These are phyloP conservation scores for Epicampocera succincta DNA, from an alignment of 2,888 invertebrate species.

Conservation along the genomic window DNA sequence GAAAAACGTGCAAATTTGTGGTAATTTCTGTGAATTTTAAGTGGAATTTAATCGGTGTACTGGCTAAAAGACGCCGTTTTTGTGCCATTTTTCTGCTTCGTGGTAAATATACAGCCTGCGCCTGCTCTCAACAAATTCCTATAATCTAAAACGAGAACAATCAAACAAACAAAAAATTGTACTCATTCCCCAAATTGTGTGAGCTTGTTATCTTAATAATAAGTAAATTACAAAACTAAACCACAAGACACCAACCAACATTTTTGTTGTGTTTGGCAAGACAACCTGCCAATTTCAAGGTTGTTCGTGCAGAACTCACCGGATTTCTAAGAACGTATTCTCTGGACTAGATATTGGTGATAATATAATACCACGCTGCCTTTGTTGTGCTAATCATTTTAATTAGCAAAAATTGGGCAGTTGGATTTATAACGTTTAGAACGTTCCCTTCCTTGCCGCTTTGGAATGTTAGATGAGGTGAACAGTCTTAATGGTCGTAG, in stretches of 20 bases:
- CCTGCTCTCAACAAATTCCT: constrained; percentile 66
- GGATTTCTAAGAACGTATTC: neutral
- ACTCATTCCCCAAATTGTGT: constrained; percentile 42
- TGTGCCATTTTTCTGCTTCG: constrained; percentile 66
- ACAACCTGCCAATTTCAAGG: constrained; percentile 27
- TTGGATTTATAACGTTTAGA: constrained; percentile 55
- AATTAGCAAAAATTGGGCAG: constrained; percentile 62
- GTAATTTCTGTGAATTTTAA: constrained; percentile 35
- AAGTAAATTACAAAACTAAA: constrained; percentile 29
- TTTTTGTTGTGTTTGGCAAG: constrained; percentile 38
- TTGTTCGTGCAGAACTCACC: neutral
- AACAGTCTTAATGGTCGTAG: constrained; percentile 78
- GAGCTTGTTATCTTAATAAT: constrained; percentile 17
- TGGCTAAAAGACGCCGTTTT: constrained; percentile 67
- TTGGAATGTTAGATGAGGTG: constrained; percentile 82
- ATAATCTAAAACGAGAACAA: constrained; percentile 41
- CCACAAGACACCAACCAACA: constrained; percentile 1
- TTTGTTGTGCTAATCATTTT: constrained; percentile 52
- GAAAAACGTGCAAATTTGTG: constrained; percentile 54
- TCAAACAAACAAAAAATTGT: constrained; percentile 22
- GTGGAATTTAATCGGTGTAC: constrained; percentile 51
- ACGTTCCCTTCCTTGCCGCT: constrained; percentile 72
- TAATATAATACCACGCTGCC: constrained; percentile 33
- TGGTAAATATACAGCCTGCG: constrained; percentile 57
- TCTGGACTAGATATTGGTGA: constrained; percentile 17